These are phyloP conservation scores for Nasonia giraulti DNA, from an alignment of 1,140 invertebrate genomes.

Conservation along the genomic window DNA sequence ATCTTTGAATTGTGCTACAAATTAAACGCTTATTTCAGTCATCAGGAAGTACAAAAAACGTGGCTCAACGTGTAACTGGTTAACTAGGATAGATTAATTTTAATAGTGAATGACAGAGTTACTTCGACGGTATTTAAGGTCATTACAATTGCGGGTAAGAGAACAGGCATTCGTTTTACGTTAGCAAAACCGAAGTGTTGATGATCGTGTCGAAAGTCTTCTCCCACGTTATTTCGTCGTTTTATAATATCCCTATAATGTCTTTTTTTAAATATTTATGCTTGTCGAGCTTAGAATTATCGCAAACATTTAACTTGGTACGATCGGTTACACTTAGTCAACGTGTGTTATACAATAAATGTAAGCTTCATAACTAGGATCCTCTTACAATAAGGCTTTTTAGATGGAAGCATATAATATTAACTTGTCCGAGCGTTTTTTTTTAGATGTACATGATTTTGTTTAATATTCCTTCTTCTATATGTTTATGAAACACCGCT, in stretches of 20 bases:
- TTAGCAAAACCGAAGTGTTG: constrained; percentile 39
- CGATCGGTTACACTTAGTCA: constrained; percentile 54
- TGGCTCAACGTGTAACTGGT: background rate
- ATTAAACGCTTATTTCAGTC: background rate
- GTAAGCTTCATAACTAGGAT: constrained; percentile 59
- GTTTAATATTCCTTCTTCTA: constrained; percentile 2
- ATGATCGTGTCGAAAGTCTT: constrained; percentile 38
- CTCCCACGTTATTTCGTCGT: background rate
- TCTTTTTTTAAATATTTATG: constrained; percentile 27
- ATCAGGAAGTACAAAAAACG: background rate
- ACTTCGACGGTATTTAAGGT: constrained; percentile 40
- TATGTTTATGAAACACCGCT: constrained; percentile 14
- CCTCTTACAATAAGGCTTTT: constrained; percentile 64
- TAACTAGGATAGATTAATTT: constrained; percentile 3
- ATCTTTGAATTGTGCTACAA: background rate
- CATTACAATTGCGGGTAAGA: constrained; percentile 14
- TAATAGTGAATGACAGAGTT: constrained; percentile 44
- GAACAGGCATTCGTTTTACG: constrained; percentile 19
- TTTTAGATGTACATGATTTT: constrained; percentile 20
- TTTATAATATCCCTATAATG: constrained; percentile 24
- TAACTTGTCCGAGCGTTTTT: constrained; percentile 35
- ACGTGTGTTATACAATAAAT: constrained; percentile 55
- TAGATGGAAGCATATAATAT: constrained; percentile 65
- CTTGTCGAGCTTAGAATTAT: constrained; percentile 48
- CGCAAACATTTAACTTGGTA: constrained; percentile 51